A percentile compares a stretch with the other conserved stretches of the same genome.
These are phyloP conservation scores for Chondrosia reniformis DNA, from an alignment of 37 sponge, comb jelly and placozoan species.

Conservation along the genomic window DNA sequence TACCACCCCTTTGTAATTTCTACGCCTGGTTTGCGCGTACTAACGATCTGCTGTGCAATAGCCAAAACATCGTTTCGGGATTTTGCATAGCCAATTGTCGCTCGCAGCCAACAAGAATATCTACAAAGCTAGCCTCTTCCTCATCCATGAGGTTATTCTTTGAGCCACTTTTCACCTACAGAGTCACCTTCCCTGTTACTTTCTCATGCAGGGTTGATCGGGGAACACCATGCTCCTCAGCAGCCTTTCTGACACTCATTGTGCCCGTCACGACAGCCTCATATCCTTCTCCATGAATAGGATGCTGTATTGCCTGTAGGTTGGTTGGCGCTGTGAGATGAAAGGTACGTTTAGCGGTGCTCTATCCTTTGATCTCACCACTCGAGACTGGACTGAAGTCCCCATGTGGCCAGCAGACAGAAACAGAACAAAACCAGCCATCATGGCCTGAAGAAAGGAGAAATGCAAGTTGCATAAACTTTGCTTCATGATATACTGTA, in stretches of 20 bases:
- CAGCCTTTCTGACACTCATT: background rate
- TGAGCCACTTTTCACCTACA: background rate
- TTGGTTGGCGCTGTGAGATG: background rate
- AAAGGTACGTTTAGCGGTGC: background rate
- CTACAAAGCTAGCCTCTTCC: background rate
- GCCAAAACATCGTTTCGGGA: constrained; percentile 9
- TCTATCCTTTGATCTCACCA: background rate
- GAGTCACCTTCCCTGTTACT: background rate
- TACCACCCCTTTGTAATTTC: constrained; percentile 8
- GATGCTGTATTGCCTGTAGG: background rate
- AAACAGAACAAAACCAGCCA: background rate
- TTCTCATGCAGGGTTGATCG: constrained; percentile 5
- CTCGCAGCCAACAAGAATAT: background rate
- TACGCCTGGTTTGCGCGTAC: background rate
- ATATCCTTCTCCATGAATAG: background rate
- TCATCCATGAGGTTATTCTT: background rate
- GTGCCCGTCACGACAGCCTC: background rate
- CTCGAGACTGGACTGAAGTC: background rate
- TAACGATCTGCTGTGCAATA: constrained; percentile 13
- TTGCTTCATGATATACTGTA: background rate
- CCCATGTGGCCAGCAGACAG: background rate
- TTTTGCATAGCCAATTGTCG: constrained; percentile 13
- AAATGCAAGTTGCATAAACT: too few species aligned
- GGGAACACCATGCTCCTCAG: background rate
- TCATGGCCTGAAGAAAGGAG: too few species aligned